Evolutionary conservation across 2,113 vertebrate species (phyloP), one percentile per base, ranked within the genome.

Genomic region (Numenius arquata): DNA sequence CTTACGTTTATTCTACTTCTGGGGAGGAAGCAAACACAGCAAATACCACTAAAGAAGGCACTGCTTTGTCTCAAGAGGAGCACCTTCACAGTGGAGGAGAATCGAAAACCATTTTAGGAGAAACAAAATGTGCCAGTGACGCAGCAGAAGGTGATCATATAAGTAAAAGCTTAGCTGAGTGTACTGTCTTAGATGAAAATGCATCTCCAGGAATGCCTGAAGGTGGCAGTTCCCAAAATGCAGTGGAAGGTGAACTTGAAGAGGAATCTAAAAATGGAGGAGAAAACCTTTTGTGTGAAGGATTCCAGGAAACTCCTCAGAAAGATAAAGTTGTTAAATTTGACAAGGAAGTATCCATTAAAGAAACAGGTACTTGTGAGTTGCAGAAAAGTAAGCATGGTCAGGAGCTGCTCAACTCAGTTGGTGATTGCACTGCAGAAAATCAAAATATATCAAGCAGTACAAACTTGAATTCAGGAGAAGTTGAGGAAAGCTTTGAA

Each of bases 1-100:
- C 96, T 63, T 99, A 99, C 9, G 85, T 98, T 73, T 98, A 90
- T 90, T 89, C 93, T 71, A 74, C 97, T 65, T 93, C 92, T 40
- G 77, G 29, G 3, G 71, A 74, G 45, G 97, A 96, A 52, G 84
- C 80, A 30, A 47, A 67, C 43, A 32, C 74, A 68, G 36, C 82
- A 75, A 50, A 62, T 58, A 45, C 18, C 65, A 32, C 93, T 67
- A 92, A 81, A 75, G 89, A 61, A 27, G 26, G 70, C 17, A 12
- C 79, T 26, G 17, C 55, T 61, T 66, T 89, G 52, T 74, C 92
- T 58, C 79, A 94, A 50, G 96, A 96, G 48, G 88, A 92, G 30
- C 93, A 84, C 23, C 86, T 40, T 8, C 26, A 12, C 19, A 41
- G 61, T 48, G 32, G 93, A 68, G 95, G 75, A 73, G 97, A 97